Evolutionary conservation across 2,797 vertebrate genomes (phyloP).

Genomic region (Propithecus deckenii): DNA sequence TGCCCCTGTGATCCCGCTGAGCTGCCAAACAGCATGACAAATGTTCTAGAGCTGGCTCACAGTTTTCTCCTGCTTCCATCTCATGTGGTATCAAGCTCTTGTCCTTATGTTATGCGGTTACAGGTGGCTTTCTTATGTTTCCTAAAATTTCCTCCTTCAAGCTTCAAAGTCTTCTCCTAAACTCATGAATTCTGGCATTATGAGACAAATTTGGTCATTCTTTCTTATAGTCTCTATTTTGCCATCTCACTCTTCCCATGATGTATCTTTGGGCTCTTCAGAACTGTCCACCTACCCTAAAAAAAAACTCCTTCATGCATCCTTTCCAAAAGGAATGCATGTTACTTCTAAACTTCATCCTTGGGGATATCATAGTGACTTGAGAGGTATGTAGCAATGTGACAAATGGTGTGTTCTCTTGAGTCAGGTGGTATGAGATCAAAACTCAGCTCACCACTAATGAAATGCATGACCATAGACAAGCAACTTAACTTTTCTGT

Average conservation of each 20-base stretch:
- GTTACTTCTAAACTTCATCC: background rate
- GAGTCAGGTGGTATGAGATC: background rate
- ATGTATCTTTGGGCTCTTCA: background rate
- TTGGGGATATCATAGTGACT: background rate
- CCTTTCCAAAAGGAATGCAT: background rate
- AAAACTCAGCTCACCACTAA: background rate
- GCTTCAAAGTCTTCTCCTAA: background rate
- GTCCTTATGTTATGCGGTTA: background rate
- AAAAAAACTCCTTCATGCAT: background rate
- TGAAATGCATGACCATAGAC: background rate
- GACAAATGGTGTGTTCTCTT: background rate
- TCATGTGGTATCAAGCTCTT: background rate
- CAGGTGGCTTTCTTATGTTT: background rate
- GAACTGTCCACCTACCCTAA: background rate
- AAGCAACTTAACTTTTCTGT: background rate
- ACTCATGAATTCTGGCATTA: background rate
- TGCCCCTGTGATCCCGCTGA: background rate
- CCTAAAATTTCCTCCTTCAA: slow-evolving; percentile 15
- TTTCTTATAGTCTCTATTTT: background rate
- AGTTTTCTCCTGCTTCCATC: background rate
- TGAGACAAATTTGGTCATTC: background rate
- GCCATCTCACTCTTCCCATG: background rate
- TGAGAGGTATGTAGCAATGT: background rate
- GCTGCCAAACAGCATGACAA: background rate
- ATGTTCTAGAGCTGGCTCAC: background rate